phyloP scores from a whole-genome alignment of 2,113 vertebrate genomes.

The Nesoenas mayeri region DNA sequence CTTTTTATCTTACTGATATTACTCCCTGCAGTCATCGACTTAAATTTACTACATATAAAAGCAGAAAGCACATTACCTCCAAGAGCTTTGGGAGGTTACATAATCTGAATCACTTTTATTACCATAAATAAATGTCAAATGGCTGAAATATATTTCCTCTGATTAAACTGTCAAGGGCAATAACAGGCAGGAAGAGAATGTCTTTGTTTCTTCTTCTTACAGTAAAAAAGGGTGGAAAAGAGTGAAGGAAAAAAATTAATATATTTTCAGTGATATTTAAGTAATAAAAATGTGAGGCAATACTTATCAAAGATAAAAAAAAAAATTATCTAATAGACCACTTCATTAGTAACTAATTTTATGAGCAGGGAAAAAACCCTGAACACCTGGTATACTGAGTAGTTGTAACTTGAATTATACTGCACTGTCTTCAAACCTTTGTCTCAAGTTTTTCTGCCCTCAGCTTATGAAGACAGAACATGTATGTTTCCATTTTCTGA shows the following conservation, averaged over 20 bases:
- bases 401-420: not conserved
- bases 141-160: slow-evolving; percentile 59
- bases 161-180: slow-evolving; percentile 73
- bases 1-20: not conserved
- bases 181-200: slow-evolving; percentile 36
- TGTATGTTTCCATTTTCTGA: not conserved
- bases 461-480: not conserved
- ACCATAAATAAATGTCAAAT: slow-evolving; percentile 73
- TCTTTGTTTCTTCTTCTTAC: not conserved
- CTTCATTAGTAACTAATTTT: not conserved
- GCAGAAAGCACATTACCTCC: not conserved
- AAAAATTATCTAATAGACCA: not conserved
- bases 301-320: not conserved
- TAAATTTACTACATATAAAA: slow-evolving; percentile 41
- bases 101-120: slow-evolving; percentile 67
- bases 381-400: not conserved
- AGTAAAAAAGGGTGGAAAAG: not conserved
- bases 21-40: not conserved
- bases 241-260: not conserved
- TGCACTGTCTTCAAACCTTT: not conserved
- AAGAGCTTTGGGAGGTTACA: slow-evolving; percentile 34
- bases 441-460: not conserved
- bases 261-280: not conserved
- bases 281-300: not conserved
- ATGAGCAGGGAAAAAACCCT: not conserved